Conservation (phyloP, 2,113 vertebrate genomes). For the Cichladusa arquata region DNA sequence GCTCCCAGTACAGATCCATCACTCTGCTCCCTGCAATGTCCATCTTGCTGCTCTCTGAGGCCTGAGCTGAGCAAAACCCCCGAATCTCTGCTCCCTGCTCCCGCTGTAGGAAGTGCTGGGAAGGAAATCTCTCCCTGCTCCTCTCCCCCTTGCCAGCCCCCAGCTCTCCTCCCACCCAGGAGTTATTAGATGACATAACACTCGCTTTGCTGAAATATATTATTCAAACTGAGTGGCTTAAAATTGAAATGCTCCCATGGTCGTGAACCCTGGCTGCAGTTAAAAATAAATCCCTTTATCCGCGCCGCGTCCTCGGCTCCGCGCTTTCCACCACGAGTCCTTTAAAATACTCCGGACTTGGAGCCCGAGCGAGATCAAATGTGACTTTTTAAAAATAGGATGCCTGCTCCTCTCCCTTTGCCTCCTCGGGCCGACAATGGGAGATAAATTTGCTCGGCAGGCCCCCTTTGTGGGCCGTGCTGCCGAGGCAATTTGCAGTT, state of each 20-base stretch:
- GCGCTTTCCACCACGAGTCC: slow-evolving; percentile 37
- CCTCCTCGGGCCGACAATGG: slow-evolving; percentile 63
- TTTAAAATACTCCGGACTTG: slow-evolving; percentile 59
- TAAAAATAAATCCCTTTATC: slow-evolving; percentile 78
- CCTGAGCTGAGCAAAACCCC: not conserved
- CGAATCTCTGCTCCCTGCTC: not conserved
- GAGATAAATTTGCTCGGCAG: slow-evolving; percentile 74
- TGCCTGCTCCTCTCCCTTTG: slow-evolving; percentile 48
- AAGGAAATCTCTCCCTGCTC: not conserved
- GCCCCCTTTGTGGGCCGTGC: slow-evolving; percentile 75
- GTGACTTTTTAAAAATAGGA: slow-evolving; percentile 75
- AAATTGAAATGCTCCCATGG: slow-evolving; percentile 68
- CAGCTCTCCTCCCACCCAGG: slow-evolving; percentile 5
- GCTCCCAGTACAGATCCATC: not conserved
- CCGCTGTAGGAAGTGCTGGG: not conserved
- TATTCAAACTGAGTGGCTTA: slow-evolving; percentile 67
- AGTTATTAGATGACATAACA: slow-evolving; percentile 66
- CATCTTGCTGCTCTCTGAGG: not conserved
- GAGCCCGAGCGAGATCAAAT: slow-evolving; percentile 66
- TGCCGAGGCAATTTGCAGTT: slow-evolving; percentile 78
- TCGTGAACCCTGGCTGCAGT: slow-evolving; percentile 61
- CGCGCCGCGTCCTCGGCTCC: slow-evolving; percentile 40
- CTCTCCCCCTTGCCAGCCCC: not conserved
- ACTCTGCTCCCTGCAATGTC: not conserved
- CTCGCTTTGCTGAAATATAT: slow-evolving; percentile 44